Evolutionary conservation across 2,797 vertebrate genomes (phyloP).

Genomic region (Amazona ochrocephala): DNA sequence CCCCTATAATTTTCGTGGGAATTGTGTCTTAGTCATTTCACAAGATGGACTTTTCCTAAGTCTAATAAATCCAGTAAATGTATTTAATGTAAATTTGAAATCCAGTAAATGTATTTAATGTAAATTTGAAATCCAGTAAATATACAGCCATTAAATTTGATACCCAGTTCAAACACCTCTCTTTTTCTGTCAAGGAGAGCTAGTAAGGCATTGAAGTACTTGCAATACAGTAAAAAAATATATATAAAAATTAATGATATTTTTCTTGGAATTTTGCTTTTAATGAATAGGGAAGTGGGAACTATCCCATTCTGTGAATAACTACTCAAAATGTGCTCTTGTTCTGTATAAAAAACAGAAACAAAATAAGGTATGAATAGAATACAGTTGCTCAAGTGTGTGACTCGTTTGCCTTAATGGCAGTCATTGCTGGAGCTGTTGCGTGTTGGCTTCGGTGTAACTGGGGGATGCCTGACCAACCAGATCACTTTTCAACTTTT

Average conservation of each 20-base stretch:
- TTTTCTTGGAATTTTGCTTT: not conserved
- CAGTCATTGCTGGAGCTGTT: accelerated
- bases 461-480: not conserved
- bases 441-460: not conserved
- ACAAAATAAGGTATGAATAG: not conserved
- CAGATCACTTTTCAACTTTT: not conserved
- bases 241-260: not conserved
- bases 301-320: not conserved
- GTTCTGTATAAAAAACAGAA: not conserved
- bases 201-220: not conserved
- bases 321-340: not conserved
- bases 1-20: not conserved
- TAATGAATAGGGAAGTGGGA: not conserved
- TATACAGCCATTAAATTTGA: not conserved
- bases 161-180: not conserved
- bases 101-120: not conserved
- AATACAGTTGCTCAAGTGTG: not conserved
- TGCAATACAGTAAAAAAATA: not conserved
- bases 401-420: not conserved
- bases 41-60: not conserved
- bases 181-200: not conserved
- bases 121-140: not conserved
- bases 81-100: not conserved
- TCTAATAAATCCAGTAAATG: not conserved
- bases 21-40: not conserved